These are phyloP conservation scores for Falco berigora DNA, from an alignment of 2,797 vertebrate genomes.

Conservation along the genomic window DNA sequence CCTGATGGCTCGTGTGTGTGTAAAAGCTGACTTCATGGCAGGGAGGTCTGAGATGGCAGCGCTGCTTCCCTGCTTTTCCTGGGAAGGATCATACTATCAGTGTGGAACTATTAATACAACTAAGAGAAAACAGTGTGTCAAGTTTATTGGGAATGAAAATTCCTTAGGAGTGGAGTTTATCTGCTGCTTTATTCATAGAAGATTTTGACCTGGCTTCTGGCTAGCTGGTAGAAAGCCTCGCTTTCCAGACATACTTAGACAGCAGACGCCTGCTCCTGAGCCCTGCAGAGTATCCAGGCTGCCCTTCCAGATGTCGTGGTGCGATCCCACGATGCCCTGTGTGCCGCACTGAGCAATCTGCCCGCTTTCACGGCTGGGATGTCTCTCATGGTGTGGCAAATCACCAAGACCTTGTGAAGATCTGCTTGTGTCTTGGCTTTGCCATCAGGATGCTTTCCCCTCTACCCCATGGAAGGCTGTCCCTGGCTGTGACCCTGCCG, in stretches of 20 bases:
- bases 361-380: neutral
- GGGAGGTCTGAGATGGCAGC: neutral
- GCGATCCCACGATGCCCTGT: neutral
- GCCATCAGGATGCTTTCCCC: neutral
- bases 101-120: neutral
- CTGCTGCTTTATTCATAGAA: neutral
- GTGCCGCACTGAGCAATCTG: fast-evolving
- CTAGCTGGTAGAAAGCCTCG: neutral
- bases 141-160: neutral
- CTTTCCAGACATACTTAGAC: neutral
- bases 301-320: fast-evolving
- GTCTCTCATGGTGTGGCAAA: fast-evolving
- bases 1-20: neutral
- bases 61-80: neutral
- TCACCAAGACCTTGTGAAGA: fast-evolving
- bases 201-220: neutral
- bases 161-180: neutral
- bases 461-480: neutral
- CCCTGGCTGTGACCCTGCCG: neutral
- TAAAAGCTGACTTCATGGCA: neutral
- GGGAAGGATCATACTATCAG: neutral
- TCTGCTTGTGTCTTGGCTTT: neutral
- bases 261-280: neutral
- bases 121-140: neutral
- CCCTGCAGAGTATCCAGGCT: neutral